These are phyloP conservation scores for Drosophila cyrtoloma DNA, from an alignment of 2,888 invertebrate genomes.

Conservation along the genomic window DNA sequence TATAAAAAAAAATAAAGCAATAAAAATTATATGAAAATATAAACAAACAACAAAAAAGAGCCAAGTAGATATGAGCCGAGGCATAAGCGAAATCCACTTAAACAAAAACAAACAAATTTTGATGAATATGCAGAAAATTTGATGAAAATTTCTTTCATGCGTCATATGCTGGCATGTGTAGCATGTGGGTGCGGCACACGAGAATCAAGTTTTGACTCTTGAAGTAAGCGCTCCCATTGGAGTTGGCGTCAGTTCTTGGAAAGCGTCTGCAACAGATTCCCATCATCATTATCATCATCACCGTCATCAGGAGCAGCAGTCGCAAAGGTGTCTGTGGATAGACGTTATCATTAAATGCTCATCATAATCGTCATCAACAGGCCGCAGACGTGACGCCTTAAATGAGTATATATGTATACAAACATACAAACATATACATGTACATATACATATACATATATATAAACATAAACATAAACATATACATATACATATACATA, in stretches of 20 bases:
- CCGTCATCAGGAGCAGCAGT: slow-evolving; percentile 5
- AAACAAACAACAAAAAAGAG: slow-evolving; percentile 25
- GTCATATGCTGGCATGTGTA: slow-evolving; percentile 2
- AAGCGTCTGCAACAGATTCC: slow-evolving; percentile 37
- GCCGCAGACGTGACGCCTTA: slow-evolving; percentile 67
- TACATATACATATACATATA: too few species aligned
- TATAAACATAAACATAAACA: too few species aligned
- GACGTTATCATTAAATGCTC: slow-evolving; percentile 38
- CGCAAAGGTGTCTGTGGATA: slow-evolving; percentile 21
- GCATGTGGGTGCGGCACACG: slow-evolving; percentile 7
- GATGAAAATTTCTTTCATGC: slow-evolving; percentile 40
- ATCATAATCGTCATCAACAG: slow-evolving; percentile 62
- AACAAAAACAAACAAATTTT: slow-evolving; percentile 28
- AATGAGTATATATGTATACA: slow-evolving; percentile 58
- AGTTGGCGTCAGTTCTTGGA: slow-evolving; percentile 53
- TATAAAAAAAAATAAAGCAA: slow-evolving; percentile 34
- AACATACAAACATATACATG: too few species aligned
- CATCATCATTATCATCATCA: slow-evolving; percentile 28
- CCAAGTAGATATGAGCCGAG: slow-evolving; percentile 11
- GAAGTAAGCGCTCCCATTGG: slow-evolving; percentile 49
- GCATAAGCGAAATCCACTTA: slow-evolving; percentile 11
- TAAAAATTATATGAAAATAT: slow-evolving; percentile 52
- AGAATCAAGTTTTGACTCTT: slow-evolving; percentile 47
- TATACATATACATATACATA: too few species aligned
- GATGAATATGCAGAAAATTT: slow-evolving; percentile 73